These are phyloP conservation scores for Tamandua tetradactyla DNA, from an alignment of 2,797 vertebrate species.

Conservation along the genomic window DNA sequence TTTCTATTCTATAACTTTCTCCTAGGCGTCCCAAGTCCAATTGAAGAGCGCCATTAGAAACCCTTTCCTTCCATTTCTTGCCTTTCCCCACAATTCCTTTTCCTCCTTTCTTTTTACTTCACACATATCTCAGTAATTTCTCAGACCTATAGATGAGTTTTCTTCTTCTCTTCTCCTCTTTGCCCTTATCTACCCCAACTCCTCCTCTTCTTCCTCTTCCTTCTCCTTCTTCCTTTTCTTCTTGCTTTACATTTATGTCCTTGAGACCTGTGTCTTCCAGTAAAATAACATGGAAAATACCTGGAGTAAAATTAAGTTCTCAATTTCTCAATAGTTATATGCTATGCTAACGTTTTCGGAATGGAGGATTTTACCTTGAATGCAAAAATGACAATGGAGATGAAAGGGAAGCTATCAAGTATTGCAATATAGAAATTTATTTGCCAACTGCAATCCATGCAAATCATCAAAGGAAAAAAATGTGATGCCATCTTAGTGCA, in stretches of 20 bases:
- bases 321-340: background rate
- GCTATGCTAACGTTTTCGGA: background rate
- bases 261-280: background rate
- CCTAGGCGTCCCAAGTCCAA: background rate
- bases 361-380: background rate
- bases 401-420: background rate
- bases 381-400: background rate
- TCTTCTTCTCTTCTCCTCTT: background rate
- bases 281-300: background rate
- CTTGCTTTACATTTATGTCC: background rate
- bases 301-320: background rate
- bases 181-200: fast-evolving
- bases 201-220: fast-evolving
- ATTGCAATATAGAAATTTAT: background rate
- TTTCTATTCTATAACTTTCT: background rate
- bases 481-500: background rate
- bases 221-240: background rate
- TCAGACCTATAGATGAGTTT: background rate
- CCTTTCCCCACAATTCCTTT: background rate
- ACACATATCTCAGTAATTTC: background rate
- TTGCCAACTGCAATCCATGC: background rate
- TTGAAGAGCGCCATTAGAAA: background rate
- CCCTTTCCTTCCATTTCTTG: background rate
- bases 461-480: background rate
- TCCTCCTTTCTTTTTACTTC: background rate